Evolutionary conservation across 2,888 invertebrate genomes (phyloP), one percentile per base, ranked within the genome.

Genomic region (Nomada fucata): DNA sequence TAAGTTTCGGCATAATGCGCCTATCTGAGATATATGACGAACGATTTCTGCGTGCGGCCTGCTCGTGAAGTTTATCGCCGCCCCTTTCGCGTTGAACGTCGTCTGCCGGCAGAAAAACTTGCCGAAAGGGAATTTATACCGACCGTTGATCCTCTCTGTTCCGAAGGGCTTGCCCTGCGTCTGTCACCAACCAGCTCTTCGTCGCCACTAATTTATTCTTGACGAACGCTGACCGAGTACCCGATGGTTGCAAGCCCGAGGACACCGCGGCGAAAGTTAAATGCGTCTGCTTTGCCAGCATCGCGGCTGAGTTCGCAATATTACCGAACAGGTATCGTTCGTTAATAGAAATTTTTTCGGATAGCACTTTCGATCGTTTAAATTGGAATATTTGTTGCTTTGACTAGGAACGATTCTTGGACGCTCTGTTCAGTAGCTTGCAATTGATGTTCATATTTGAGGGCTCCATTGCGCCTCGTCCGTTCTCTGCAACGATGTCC

Each of bases 21-120:
- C 83, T 52, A 76, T 82, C 71, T 59, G 69, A 70, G 79, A 83
- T 86, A 79, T 83, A 85, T 76, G 81, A 88, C 79, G 67, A 79
- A 74, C 76, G 86, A 84, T 83, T 79, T 70, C 84, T 82, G 89
- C 80, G 82, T 76, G 78, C 77, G 76, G 80, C 55, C 83, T 87
- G 92, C 85, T 88, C 81, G 86, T 89, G 91, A 92, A 91, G 91
- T 91, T 92, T 92, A 93, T 92, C 91, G 89, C 93, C 93, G 93
- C 93, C 93, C 90, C 89, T 93, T 92, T 88, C 92, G 88, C 91
- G 92, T 93, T 89, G 88, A 88, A 89, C 86, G 90, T 89, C 90
- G 85, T 86, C 83, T 88, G 89, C 89, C 87, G 89, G 85, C 88
- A 88, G 89, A 90, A 90, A 92, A 92, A 90, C 89, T 78, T 78